Percentiles rank a stretch among this genome's conserved stretches.
phyloP scores from a whole-genome alignment of 1,140 invertebrate genomes.

The Onthophagus taurus region DNA sequence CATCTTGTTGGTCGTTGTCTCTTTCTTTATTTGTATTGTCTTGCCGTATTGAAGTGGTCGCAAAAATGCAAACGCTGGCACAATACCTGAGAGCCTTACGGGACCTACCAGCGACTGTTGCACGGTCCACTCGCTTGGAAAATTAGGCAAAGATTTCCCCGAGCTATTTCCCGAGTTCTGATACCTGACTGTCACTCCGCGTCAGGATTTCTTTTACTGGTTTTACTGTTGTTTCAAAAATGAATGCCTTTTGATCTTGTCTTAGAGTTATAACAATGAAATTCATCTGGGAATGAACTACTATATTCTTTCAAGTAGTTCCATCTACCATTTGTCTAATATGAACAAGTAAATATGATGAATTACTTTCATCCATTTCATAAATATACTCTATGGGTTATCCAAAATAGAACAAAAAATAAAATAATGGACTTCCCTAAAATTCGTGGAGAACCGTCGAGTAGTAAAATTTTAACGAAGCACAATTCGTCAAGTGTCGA shows the following conservation, averaged over 20 bases:
- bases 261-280: too few relatives aligned
- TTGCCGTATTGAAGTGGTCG: neutral
- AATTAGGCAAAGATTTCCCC: constrained; percentile 13
- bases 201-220: neutral
- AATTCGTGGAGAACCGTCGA: neutral
- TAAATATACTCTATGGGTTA: too few relatives aligned
- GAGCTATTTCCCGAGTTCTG: neutral
- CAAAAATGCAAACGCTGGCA: constrained; percentile 10
- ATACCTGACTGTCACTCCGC: neutral
- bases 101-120: neutral
- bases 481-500: constrained; percentile 15
- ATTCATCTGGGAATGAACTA: too few relatives aligned
- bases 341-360: too few relatives aligned
- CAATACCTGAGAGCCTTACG: neutral
- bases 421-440: neutral
- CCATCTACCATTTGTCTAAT: too few relatives aligned
- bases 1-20: too few relatives aligned
- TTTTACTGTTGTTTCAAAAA: too few relatives aligned
- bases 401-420: neutral
- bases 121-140: constrained; percentile 11
- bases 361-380: too few relatives aligned
- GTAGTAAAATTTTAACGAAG: constrained; percentile 13
- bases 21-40: constrained; percentile 11
- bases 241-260: too few relatives aligned
- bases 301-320: too few relatives aligned